These are phyloP conservation scores for Mustelus asterias DNA, from an alignment of 2,113 vertebrate genomes.

Conservation along the genomic window DNA sequence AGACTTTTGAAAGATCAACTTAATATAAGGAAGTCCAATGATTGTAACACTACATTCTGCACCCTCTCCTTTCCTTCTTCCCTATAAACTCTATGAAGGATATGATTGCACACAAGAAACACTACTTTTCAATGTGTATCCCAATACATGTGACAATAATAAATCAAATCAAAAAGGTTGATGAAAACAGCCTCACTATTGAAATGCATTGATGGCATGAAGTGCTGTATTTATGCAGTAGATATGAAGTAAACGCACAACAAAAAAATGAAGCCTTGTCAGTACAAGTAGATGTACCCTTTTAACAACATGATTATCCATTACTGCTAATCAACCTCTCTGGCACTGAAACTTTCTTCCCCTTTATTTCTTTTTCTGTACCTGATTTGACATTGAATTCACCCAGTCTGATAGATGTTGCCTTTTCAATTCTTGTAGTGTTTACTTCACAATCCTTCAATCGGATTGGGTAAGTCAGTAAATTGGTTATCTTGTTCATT, in stretches of 20 bases:
- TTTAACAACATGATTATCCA: background rate
- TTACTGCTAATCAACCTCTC: background rate
- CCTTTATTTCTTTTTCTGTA: background rate
- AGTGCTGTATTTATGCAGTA: background rate
- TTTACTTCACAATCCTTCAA: background rate
- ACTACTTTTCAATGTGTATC: too few species aligned
- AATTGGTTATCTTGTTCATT: background rate
- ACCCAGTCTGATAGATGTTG: background rate
- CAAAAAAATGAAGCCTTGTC: background rate
- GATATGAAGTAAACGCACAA: background rate
- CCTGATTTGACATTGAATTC: background rate
- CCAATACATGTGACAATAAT: too few species aligned
- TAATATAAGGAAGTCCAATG: too few species aligned
- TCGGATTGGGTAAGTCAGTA: background rate
- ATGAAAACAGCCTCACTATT: background rate
- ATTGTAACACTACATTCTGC: too few species aligned
- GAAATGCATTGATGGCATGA: background rate
- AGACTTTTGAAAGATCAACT: too few species aligned
- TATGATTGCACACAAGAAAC: too few species aligned
- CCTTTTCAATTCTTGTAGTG: background rate
- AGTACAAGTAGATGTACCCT: background rate
- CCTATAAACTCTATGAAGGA: too few species aligned
- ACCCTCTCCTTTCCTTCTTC: too few species aligned
- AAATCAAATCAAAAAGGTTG: too few species aligned
- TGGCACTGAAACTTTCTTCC: background rate